Conservation (phyloP, 2,888 invertebrate species). For the Troides helena region DNA sequence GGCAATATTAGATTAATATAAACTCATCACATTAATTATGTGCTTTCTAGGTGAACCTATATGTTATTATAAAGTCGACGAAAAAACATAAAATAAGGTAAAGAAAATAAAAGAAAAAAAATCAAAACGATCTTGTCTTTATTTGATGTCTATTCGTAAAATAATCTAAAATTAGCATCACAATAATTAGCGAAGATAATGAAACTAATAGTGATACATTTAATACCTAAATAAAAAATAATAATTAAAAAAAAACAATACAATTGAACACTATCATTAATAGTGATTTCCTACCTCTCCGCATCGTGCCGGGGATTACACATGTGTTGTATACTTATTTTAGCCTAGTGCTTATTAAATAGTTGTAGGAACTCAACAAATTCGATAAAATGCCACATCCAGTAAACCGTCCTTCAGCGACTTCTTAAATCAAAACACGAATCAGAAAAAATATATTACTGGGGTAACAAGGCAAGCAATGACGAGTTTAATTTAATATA, state of each 20-base stretch:
- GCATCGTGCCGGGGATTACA: neutral
- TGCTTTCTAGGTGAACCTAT: too few relatives aligned
- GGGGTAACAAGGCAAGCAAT: neutral
- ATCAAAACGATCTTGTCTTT: slow-evolving; percentile 70
- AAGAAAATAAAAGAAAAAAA: slow-evolving; percentile 53
- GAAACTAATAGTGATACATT: slow-evolving; percentile 54
- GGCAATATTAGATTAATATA: too few relatives aligned
- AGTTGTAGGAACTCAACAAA: slow-evolving; percentile 40
- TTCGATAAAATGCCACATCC: slow-evolving; percentile 25
- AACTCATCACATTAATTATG: too few relatives aligned
- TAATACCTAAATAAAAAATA: slow-evolving; percentile 47
- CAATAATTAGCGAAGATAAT: slow-evolving; percentile 64
- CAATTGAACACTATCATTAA: neutral
- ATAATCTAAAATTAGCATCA: slow-evolving; percentile 76
- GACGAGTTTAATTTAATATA: neutral
- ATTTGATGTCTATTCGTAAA: slow-evolving; percentile 72
- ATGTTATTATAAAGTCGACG: neutral
- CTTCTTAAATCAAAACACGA: neutral
- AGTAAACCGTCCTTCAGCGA: neutral
- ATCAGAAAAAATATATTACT: too few relatives aligned
- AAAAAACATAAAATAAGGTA: slow-evolving; percentile 33
- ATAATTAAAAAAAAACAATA: slow-evolving; percentile 50
- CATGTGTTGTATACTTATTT: neutral
- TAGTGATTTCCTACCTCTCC: neutral
- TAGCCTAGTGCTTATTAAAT: slow-evolving; percentile 18